Conservation (phyloP, 2,888 invertebrate species). For the Drosophila rubida region DNA sequence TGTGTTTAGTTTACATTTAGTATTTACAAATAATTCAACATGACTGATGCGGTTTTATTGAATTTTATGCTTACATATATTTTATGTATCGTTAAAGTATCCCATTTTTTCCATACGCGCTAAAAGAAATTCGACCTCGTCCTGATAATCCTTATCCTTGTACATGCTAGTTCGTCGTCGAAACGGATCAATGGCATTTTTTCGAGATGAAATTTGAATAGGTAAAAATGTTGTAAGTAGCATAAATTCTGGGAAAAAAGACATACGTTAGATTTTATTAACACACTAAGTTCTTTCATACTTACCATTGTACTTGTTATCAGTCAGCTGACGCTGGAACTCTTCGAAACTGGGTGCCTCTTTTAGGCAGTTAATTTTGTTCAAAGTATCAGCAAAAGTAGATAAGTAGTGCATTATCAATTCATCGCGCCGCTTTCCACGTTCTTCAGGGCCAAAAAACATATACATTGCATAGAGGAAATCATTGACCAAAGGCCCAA, state of each 20-base stretch:
- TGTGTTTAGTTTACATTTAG: too few relatives aligned
- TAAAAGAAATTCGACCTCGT: slow-evolving; percentile 44
- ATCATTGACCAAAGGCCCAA: slow-evolving; percentile 65
- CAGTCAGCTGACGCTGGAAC: slow-evolving; percentile 52
- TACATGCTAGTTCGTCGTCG: slow-evolving; percentile 48
- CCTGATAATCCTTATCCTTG: slow-evolving; percentile 24
- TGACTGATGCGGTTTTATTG: too few relatives aligned
- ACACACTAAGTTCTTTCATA: slow-evolving; percentile 17
- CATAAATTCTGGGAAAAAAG: slow-evolving; percentile 35
- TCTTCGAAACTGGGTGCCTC: slow-evolving; percentile 53
- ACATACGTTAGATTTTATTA: neutral
- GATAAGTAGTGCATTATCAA: slow-evolving; percentile 65
- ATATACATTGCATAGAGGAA: slow-evolving; percentile 65
- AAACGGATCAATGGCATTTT: slow-evolving; percentile 34
- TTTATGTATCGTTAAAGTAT: slow-evolving; percentile 50
- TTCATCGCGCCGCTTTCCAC: slow-evolving; percentile 46
- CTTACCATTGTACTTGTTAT: slow-evolving; percentile 58
- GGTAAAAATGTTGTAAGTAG: slow-evolving; percentile 48
- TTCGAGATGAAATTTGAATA: slow-evolving; percentile 13
- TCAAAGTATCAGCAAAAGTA: slow-evolving; percentile 48
- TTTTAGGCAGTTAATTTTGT: slow-evolving; percentile 51
- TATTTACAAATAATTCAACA: too few relatives aligned
- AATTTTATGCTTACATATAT: neutral
- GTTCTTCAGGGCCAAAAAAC: slow-evolving; percentile 57
- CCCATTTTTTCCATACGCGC: slow-evolving; percentile 52